Evolutionary conservation across 2,113 vertebrate species (phyloP).

Genomic region (Passer montanus): DNA sequence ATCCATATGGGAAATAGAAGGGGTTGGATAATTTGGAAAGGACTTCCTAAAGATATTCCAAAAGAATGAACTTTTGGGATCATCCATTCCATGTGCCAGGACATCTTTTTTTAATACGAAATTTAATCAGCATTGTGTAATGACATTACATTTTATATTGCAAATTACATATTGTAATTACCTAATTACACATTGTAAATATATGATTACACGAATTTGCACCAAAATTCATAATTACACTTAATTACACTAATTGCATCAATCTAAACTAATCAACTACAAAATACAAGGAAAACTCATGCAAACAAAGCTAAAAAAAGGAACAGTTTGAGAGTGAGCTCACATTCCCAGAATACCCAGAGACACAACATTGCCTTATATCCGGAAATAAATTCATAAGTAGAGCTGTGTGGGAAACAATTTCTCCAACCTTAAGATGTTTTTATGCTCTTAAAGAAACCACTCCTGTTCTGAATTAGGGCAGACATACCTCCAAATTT

Average conservation of each 20-base stretch:
- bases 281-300: slow-evolving; percentile 55
- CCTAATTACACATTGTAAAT: slow-evolving; percentile 74
- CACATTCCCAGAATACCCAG: neutral
- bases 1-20: neutral
- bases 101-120: slow-evolving; percentile 15
- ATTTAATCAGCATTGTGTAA: slow-evolving; percentile 55
- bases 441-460: neutral
- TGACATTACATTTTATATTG: slow-evolving; percentile 50
- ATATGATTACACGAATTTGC: slow-evolving; percentile 66
- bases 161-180: slow-evolving; percentile 72
- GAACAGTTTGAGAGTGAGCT: neutral
- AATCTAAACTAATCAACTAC: slow-evolving; percentile 63
- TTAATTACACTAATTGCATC: slow-evolving; percentile 74
- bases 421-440: neutral
- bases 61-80: slow-evolving; percentile 26
- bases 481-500: neutral
- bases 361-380: neutral
- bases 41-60: slow-evolving; percentile 18
- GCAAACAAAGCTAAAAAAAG: slow-evolving; percentile 48
- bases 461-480: neutral
- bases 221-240: slow-evolving; percentile 72
- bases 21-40: slow-evolving; percentile 2
- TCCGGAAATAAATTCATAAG: neutral
- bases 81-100: neutral
- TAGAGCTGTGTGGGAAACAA: neutral